Base-by-base conservation (phyloP, 2,888 invertebrate genomes). In the Lypha dubia region DNA sequence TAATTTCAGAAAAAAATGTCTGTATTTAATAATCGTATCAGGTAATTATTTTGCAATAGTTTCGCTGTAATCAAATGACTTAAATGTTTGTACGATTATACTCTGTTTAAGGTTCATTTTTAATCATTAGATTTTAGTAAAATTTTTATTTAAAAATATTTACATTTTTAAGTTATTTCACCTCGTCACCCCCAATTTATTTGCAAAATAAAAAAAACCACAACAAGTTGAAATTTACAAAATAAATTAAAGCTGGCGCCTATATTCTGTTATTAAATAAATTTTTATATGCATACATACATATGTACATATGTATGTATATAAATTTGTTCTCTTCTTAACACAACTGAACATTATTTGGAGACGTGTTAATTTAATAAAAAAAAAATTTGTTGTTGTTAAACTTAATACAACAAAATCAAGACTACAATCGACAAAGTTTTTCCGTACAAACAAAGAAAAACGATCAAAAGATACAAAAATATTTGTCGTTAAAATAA, bases 111-210 rank as follows among this genome's bases (percentile, higher is more conserved):
- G 51, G 49, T 63, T 63, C 17, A 51, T 20, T 75, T 44, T 20
- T 77, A 62, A 70, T 77, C 60, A 62, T 32, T 67, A 58, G 24
- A n/a, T 51, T 24, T 38, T 71, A 35, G 17, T 17, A 35, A 46
- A 20, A 77, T 11, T 9, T 24, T 32, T 51, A 56, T 24, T 41
- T 46, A 9, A 35, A 35, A 56, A 9, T 67, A 28, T 44, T 6
- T 41, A 20, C n/a, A 51, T 58, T 1, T 32, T 58, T 35, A 17
- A 58, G 17, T 15, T 79, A 20, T 79, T 63, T 73, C 65, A 65
- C 73, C 73, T 65, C 56, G n/a, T 56, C 65, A 65, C 79, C 65
- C 56, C 20, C 56, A 65, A 53, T 58, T 76, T 32, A 22, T 38
- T 32, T n/a, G n/a, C n/a, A n/a, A n/a, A n/a, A n/a, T n/a, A n/a